Evolutionary conservation across 2,113 vertebrate species (phyloP).

Genomic region (Elephas maximus): DNA sequence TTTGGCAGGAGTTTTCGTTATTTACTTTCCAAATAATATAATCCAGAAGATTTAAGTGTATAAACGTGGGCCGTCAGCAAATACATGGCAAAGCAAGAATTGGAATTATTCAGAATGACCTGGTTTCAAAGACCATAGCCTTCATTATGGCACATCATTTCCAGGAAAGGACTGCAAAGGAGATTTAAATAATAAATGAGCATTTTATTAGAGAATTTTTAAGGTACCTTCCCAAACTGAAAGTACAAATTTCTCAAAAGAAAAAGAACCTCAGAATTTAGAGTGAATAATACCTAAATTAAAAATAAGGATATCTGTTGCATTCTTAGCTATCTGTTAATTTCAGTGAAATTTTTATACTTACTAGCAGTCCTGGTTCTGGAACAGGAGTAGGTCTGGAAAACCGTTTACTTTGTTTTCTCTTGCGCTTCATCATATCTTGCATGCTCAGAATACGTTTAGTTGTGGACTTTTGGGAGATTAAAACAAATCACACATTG

Average conservation of each 20-base stretch:
- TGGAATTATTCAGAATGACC: background rate
- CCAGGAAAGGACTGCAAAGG: background rate
- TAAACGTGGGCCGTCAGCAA: background rate
- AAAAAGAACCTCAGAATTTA: background rate
- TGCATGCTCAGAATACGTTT: constrained; percentile 55
- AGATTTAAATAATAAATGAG: background rate
- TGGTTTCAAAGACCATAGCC: background rate
- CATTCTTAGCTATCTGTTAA: background rate
- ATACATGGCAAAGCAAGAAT: background rate
- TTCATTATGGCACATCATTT: background rate
- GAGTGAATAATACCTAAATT: background rate
- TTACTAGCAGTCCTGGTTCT: constrained; percentile 72
- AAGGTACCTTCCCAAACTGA: background rate
- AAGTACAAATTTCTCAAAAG: background rate
- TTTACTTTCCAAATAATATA: constrained; percentile 26
- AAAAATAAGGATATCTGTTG: background rate
- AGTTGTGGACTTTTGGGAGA: constrained; percentile 35
- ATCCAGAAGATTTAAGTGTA: background rate
- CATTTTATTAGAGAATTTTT: background rate
- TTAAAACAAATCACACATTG: background rate
- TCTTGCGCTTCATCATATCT: constrained; percentile 68
- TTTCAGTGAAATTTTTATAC: background rate
- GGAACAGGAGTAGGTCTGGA: constrained; percentile 35
- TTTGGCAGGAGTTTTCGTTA: constrained; percentile 10
- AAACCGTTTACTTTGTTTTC: constrained; percentile 33